Evolutionary conservation across 2,888 invertebrate species (phyloP).

Genomic region (Biston stratarius): DNA sequence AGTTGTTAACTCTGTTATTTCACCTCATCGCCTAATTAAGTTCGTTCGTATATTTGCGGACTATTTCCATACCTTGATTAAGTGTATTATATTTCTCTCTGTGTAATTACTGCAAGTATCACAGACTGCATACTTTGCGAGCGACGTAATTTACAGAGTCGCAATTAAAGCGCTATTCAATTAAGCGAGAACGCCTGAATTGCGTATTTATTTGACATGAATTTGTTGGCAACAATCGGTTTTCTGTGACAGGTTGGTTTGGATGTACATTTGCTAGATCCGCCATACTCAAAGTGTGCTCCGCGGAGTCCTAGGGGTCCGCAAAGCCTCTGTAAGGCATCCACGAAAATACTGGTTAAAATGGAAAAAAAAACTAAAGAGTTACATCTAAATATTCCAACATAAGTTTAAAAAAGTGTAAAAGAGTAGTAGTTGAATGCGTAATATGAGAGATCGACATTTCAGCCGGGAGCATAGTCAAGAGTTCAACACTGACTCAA

Average conservation of each 20-base stretch:
- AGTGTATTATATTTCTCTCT: constrained; percentile 37
- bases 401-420: too few species aligned
- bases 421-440: too few species aligned
- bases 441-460: too few species aligned
- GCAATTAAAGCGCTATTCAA: constrained; percentile 60
- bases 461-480: too few species aligned
- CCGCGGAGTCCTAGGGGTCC: too few species aligned
- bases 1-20: constrained; percentile 23
- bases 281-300: too few species aligned
- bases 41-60: constrained; percentile 29
- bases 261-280: too few species aligned
- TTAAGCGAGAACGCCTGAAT: constrained; percentile 48
- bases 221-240: constrained; percentile 37
- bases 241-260: constrained; percentile 34
- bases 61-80: constrained; percentile 37
- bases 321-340: too few species aligned
- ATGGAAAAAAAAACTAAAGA: too few species aligned
- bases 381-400: too few species aligned
- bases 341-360: too few species aligned
- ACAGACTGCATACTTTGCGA: constrained; percentile 52
- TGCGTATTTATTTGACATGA: constrained; percentile 46
- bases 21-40: constrained; percentile 27
- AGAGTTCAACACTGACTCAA: too few species aligned
- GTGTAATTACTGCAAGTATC: constrained; percentile 43
- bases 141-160: constrained; percentile 51